A percentile compares a stretch with the other conserved stretches of the same genome.
Evolutionary conservation across 1,140 invertebrate species (phyloP).

Genomic region (Drosophila athabasca): DNA sequence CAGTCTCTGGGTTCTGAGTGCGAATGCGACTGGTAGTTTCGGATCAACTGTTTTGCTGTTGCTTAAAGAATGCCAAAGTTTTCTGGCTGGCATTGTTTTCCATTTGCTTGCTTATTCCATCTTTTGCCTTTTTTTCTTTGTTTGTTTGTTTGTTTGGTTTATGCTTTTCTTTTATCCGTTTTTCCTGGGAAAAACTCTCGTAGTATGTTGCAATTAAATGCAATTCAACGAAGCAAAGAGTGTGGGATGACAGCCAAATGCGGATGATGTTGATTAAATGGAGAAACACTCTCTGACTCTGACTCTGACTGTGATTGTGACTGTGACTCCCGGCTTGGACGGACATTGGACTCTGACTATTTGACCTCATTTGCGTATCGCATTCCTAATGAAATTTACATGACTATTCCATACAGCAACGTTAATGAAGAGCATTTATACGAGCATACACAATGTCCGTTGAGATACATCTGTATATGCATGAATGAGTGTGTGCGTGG

Average conservation of each 20-base stretch:
- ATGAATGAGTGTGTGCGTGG: slow-evolving; percentile 2
- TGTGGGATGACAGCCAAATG: slow-evolving; percentile 13
- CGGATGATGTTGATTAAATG: slow-evolving; percentile 13
- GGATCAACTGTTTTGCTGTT: slow-evolving; percentile 33
- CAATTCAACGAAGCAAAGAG: slow-evolving; percentile 16
- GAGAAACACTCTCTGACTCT: slow-evolving; percentile 6
- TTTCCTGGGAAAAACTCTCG: slow-evolving; percentile 11
- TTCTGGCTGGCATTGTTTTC: slow-evolving; percentile 15
- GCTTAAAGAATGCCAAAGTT: slow-evolving; percentile 7
- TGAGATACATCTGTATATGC: not conserved
- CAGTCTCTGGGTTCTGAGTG: slow-evolving; percentile 14
- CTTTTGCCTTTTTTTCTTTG: slow-evolving; percentile 21
- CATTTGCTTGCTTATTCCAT: slow-evolving; percentile 40
- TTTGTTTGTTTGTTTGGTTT: not conserved
- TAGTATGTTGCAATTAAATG: slow-evolving; percentile 51
- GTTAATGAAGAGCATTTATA: slow-evolving; percentile 65
- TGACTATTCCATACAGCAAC: slow-evolving; percentile 36
- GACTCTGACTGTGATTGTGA: not conserved
- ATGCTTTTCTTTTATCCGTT: slow-evolving; percentile 6
- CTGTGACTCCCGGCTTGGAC: not conserved
- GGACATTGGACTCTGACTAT: slow-evolving; percentile 13
- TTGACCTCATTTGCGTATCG: slow-evolving; percentile 52
- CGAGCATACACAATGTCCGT: slow-evolving; percentile 1
- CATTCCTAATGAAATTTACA: slow-evolving; percentile 54
- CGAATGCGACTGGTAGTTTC: slow-evolving; percentile 6